Evolutionary conservation across 2,113 vertebrate species (phyloP).

Genomic region (Bos taurus): DNA sequence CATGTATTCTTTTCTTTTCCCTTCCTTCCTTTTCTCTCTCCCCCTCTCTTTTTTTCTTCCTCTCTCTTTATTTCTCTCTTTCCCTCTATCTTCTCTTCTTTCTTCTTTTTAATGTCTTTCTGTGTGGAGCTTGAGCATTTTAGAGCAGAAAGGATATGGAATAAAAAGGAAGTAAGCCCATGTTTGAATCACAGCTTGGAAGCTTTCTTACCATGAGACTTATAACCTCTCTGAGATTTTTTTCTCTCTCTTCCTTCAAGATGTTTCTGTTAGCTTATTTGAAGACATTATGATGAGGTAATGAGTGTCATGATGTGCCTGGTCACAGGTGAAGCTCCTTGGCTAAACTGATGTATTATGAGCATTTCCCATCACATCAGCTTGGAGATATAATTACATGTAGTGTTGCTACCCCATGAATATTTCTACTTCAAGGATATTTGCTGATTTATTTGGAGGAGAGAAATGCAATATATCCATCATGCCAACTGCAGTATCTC

Average conservation of each 20-base stretch:
- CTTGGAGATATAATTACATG: neutral
- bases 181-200: neutral
- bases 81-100: fast-evolving
- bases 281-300: neutral
- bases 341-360: neutral
- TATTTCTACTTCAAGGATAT: neutral
- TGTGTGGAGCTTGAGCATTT: neutral
- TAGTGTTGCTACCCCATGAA: neutral
- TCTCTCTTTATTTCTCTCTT: fast-evolving
- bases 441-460: neutral
- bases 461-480: neutral
- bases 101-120: neutral
- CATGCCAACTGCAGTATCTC: neutral
- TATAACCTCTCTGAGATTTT: neutral
- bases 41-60: fast-evolving
- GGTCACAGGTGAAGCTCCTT: neutral
- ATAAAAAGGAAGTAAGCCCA: neutral
- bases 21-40: fast-evolving
- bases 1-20: neutral
- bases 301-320: neutral
- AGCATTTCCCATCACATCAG: neutral
- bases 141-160: neutral
- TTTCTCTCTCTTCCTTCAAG: neutral
- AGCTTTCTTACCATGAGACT: neutral
- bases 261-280: neutral